Evolutionary conservation across 2,113 vertebrate genomes (phyloP).

Genomic region (Psophia crepitans): DNA sequence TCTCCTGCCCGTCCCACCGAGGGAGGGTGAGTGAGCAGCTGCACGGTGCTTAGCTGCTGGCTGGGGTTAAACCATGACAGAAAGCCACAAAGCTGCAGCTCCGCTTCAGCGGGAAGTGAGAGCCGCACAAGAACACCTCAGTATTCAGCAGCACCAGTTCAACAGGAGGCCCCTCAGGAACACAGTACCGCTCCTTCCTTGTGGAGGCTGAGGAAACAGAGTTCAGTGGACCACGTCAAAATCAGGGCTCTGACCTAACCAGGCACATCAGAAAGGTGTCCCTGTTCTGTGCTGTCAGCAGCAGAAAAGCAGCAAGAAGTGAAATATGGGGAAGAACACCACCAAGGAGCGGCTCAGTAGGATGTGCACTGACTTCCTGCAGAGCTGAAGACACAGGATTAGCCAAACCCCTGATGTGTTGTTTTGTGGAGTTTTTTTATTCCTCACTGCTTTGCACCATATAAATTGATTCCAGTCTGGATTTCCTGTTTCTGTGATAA

Average conservation of each 20-base stretch:
- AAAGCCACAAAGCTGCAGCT: slow-evolving; percentile 14
- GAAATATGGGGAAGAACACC: neutral
- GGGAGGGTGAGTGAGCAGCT: no score
- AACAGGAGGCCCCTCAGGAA: neutral
- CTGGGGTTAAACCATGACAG: no score
- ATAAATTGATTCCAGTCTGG: neutral
- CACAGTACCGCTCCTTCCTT: neutral
- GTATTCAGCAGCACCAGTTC: neutral
- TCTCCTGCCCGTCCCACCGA: no score
- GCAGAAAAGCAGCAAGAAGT: neutral
- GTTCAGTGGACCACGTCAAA: neutral
- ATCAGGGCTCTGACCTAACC: neutral
- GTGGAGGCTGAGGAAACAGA: neutral
- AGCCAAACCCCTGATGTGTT: neutral
- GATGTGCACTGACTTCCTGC: neutral
- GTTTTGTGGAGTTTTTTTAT: neutral
- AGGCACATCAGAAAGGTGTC: neutral
- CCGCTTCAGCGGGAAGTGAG: neutral
- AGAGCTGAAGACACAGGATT: neutral
- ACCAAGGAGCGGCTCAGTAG: neutral
- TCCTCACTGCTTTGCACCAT: neutral
- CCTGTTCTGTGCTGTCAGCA: neutral
- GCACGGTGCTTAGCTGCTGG: no score
- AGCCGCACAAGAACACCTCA: neutral
- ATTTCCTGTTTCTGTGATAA: slow-evolving; percentile 26